Percentiles rank a stretch among this genome's conserved stretches.
Evolutionary conservation across 2,797 vertebrate genomes (phyloP).

Genomic region (Anniella stebbinsi): DNA sequence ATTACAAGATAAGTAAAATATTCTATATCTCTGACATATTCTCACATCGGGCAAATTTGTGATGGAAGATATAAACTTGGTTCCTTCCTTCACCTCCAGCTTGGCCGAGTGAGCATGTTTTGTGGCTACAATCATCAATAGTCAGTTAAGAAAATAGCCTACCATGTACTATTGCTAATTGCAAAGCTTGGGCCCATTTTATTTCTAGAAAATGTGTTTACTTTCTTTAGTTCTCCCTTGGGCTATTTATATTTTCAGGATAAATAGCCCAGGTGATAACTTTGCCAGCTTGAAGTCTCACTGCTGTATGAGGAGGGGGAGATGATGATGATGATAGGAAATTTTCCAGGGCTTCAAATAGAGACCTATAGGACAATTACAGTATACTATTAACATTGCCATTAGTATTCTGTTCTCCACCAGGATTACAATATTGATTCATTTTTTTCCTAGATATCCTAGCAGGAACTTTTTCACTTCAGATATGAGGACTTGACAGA

Average conservation of each 20-base stretch:
- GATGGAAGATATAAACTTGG: no score
- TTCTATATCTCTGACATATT: no score
- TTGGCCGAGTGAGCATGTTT: background rate
- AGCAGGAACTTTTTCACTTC: background rate
- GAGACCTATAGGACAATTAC: background rate
- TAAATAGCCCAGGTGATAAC: background rate
- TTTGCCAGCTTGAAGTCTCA: background rate
- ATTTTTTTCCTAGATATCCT: background rate
- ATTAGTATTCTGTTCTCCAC: conserved; percentile 5
- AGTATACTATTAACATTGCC: background rate
- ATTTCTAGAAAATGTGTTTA: background rate
- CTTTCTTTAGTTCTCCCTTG: background rate
- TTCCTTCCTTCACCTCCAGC: no score
- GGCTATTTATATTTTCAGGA: no score
- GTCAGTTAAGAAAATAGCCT: background rate
- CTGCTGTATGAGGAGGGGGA: background rate
- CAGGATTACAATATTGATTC: conserved; percentile 10
- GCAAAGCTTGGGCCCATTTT: background rate
- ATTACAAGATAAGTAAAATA: no score
- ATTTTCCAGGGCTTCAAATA: background rate
- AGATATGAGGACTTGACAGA: conserved; percentile 15
- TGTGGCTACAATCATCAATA: background rate
- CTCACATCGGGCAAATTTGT: no score
- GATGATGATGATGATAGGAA: background rate
- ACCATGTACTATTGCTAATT: background rate